Evolutionary conservation across 2,113 vertebrate species (phyloP), one percentile per base, ranked within the genome.

Genomic region (human (Homo sapiens)): DNA sequence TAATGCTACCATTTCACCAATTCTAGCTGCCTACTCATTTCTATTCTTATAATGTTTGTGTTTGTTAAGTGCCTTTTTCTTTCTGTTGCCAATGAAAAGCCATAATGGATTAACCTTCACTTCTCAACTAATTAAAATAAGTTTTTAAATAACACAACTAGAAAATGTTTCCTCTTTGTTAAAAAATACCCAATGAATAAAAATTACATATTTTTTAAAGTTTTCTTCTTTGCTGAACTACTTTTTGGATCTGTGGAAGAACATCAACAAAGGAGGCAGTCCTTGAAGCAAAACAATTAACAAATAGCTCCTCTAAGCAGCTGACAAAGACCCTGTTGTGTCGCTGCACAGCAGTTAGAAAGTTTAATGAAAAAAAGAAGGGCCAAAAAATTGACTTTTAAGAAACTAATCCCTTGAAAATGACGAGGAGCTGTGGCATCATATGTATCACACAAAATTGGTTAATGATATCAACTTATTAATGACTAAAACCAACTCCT

Each of bases 251-350:
- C 88, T 96, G 52, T 93, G 95, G 50, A 94, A 81, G 92, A 90
- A 94, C 64, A 90, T 66, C 45, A 91, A 96, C 97, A 98, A 96
- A 98, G 84, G 90, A 96, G 70, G 97, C 97, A 93, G 92, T 96
- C 97, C 98, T 97, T 96, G 95, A 97, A 88, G 92, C 38, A 81
- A 83, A 95, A 98, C 96, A 97, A 98, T 96, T 23, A 76, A 97
- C 98, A 98, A 98, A 96, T 80, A 97, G 97, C 76, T 98, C 88
- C 92, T 97, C 95, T 97, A 93, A 96, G 89, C 86, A 83, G 68
- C 68, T 75, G 30, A 98, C 97, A 98, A 98, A 97, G 96, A 66
- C 32, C 1, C 88, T 81, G 27, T 96, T 98, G 97, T 97, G n/a
- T 32, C n/a, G 35, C 45, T 6, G 6, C 48, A 45, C 6, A 92